These are phyloP conservation scores for Rhynchotus rufescens DNA, from an alignment of 2,797 vertebrate genomes.

Conservation along the genomic window DNA sequence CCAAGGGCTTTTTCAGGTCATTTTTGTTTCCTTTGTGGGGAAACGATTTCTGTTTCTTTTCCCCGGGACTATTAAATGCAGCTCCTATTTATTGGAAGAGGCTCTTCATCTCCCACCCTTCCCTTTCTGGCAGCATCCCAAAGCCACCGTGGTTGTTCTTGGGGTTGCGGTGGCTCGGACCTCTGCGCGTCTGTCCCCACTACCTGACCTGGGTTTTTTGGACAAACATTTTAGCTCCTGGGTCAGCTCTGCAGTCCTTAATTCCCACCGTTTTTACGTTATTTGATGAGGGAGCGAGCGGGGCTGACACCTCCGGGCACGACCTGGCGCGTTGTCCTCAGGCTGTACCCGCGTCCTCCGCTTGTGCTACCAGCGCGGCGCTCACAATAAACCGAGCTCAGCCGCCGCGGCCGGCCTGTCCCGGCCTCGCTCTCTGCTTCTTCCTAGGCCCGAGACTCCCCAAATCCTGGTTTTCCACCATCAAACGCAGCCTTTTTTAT, in stretches of 20 bases:
- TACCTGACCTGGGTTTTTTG: no score
- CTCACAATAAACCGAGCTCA: neutral
- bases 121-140: neutral
- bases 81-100: neutral
- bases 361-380: neutral
- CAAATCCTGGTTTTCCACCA: neutral
- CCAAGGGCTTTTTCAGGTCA: neutral
- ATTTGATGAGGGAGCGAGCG: no score
- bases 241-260: no score
- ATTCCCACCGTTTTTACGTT: no score
- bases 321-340: no score
- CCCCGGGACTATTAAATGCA: neutral
- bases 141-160: neutral
- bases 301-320: no score
- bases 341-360: neutral
- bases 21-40: slow-evolving; percentile 45
- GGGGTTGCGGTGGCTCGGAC: no score
- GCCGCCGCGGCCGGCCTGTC: neutral
- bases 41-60: neutral
- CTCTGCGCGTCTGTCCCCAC: no score
- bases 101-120: rapidly evolving
- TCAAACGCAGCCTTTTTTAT: no score
- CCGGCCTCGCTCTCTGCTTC: neutral
- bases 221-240: no score
- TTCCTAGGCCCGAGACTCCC: neutral